Conservation (phyloP, 2,888 invertebrate species). For the Cataglyphis altisquamis region DNA sequence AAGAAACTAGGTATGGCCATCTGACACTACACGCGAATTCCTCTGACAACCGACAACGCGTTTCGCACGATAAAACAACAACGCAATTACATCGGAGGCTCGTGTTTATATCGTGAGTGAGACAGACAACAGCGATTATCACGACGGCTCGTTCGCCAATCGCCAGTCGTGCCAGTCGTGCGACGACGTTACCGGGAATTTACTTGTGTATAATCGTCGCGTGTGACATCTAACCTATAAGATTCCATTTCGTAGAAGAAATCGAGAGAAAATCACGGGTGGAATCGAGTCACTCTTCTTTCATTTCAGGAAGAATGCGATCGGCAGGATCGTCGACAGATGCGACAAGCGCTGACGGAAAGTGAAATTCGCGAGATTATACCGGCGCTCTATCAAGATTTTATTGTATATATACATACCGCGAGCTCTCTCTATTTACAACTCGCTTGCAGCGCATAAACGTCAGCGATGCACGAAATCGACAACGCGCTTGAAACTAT, state of each 20-base stretch:
- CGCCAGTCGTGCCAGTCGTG: slow-evolving; percentile 15
- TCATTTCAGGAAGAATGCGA: background rate
- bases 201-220: slow-evolving; percentile 57
- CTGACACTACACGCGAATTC: slow-evolving; percentile 28
- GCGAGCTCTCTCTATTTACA: slow-evolving; percentile 1
- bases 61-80: slow-evolving; percentile 22
- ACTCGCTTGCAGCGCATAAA: background rate
- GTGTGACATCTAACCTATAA: slow-evolving; percentile 79
- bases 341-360: background rate
- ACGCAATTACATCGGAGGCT: slow-evolving; percentile 20
- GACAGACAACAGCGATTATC: background rate
- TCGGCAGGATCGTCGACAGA: slow-evolving; percentile 4
- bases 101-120: background rate
- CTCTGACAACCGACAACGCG: background rate
- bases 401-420: background rate
- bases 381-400: background rate
- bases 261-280: background rate
- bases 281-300: background rate
- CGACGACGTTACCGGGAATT: slow-evolving; percentile 23
- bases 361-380: background rate
- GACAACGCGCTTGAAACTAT: background rate
- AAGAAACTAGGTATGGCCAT: slow-evolving; percentile 16
- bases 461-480: slow-evolving; percentile 13
- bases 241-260: slow-evolving; percentile 53
- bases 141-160: background rate